Evolutionary conservation across 2,113 vertebrate genomes (phyloP).

Genomic region (Rhinogobius similis): DNA sequence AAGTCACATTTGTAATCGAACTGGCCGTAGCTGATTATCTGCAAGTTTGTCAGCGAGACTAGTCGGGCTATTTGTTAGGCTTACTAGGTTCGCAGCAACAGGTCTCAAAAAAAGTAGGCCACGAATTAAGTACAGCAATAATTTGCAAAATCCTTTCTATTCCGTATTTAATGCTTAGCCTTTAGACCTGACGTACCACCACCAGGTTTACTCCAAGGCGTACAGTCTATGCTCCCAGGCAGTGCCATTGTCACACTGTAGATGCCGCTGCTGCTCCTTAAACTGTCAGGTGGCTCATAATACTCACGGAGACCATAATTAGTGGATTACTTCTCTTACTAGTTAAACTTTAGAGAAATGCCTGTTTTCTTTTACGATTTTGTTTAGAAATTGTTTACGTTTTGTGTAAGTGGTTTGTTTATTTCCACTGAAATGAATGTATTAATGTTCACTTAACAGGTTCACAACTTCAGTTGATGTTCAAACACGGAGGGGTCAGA

Average conservation of each 20-base stretch:
- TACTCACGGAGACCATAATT: no score
- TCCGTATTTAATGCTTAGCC: background rate
- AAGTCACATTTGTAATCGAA: background rate
- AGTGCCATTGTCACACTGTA: background rate
- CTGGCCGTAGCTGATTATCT: background rate
- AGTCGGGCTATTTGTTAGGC: no score
- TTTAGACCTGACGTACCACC: background rate
- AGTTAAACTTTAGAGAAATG: background rate
- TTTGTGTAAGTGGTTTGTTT: background rate
- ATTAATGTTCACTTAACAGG: background rate
- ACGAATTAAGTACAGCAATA: no score
- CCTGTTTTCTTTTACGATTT: background rate
- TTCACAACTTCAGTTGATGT: background rate
- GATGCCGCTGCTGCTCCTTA: background rate
- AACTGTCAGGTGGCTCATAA: background rate
- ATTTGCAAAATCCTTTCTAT: background rate
- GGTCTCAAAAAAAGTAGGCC: background rate
- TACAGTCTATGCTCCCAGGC: no score
- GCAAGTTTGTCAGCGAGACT: background rate
- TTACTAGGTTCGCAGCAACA: background rate
- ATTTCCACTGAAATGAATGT: background rate
- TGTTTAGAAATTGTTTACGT: background rate
- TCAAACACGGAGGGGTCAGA: background rate
- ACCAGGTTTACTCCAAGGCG: background rate
- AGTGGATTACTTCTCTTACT: background rate